Base-by-base conservation (phyloP, 2,113 vertebrate genomes). In the Lipophrys pholis region DNA sequence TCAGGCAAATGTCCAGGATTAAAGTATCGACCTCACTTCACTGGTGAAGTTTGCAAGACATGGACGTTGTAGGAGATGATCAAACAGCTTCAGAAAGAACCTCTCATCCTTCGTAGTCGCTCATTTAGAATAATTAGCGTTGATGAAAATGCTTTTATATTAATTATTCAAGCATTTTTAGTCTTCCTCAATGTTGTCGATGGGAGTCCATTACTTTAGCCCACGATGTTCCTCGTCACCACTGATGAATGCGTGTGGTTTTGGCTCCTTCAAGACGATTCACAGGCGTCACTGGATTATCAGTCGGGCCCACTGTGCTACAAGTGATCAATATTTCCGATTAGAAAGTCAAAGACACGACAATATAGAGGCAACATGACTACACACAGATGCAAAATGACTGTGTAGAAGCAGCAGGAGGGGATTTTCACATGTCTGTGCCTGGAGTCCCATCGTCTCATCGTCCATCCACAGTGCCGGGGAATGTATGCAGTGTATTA, bases 401-500 rank as follows among this genome's bases (percentile, higher is more conserved):
- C 35, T 2, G 1, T 5, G 41, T 14, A 42, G n/a, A 48, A 30
- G 21, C 21, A 30, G 21, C 21, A 30, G 21, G 21, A 30, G 21
- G 4, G 21, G 21, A 2, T 30, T 30, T 30, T 30, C 4, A 30
- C 21, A 30, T 30, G 21, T 30, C 21, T 30, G 21, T 51, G 59
- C 15, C 35, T 51, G n/a, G 15, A 35, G 17, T 40, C 30, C 45
- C 21, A 5, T 17, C 8, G 45, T 66, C 15, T 56, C 40, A 21
- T 7, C 15, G 36, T 78, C 60, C 40, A n/a, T 64, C 70, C 46
- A 11, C 1, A 9, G 51, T 45, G 51, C 57, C 78, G 81, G 70
- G 66, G 81, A 83, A 61, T 78, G 57, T 69, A 52, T 42, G 49
- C 15, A 14, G 71, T 77, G 69, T 78, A 83, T 86, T 49, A 71